These are phyloP conservation scores for Oxytorus armatus DNA, from an alignment of 2,888 invertebrate species.

Conservation along the genomic window DNA sequence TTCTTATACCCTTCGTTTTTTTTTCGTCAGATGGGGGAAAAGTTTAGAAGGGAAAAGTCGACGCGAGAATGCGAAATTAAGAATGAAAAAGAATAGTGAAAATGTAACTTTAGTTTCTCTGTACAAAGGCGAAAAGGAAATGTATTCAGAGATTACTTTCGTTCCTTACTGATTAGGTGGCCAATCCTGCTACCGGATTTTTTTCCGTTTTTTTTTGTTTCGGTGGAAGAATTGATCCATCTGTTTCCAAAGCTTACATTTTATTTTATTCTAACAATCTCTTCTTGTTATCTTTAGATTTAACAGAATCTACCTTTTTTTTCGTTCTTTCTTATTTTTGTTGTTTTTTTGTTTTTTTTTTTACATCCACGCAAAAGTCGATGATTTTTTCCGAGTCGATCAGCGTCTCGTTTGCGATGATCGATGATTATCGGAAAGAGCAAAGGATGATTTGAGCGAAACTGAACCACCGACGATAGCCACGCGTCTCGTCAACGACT, in stretches of 20 bases:
- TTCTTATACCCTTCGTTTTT: background rate
- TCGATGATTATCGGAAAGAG: constrained; percentile 25
- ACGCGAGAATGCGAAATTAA: constrained; percentile 15
- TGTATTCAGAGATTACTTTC: constrained; percentile 49
- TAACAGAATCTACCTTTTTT: constrained; percentile 30
- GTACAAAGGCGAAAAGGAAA: constrained; percentile 50
- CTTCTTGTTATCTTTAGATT: constrained; percentile 25
- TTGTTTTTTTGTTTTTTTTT: constrained; percentile 12
- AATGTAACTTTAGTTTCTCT: constrained; percentile 46
- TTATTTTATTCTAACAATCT: constrained; percentile 55
- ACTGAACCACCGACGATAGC: constrained; percentile 67
- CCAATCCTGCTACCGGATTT: constrained; percentile 39
- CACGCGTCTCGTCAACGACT: constrained; percentile 22
- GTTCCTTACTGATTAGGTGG: constrained; percentile 48
- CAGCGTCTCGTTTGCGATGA: constrained; percentile 15
- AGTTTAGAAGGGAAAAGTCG: constrained; percentile 7
- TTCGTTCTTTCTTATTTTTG: no score
- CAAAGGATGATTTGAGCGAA: constrained; percentile 38
- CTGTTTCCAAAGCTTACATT: constrained; percentile 45
- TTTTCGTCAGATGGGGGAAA: constrained; percentile 34
- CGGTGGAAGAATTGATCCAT: constrained; percentile 56
- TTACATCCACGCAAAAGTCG: constrained; percentile 23
- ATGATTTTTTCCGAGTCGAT: constrained; percentile 23
- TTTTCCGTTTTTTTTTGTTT: constrained; percentile 20
- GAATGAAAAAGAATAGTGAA: constrained; percentile 23